Conservation (phyloP, 2,113 vertebrate species). For the Bathybates hornii region DNA sequence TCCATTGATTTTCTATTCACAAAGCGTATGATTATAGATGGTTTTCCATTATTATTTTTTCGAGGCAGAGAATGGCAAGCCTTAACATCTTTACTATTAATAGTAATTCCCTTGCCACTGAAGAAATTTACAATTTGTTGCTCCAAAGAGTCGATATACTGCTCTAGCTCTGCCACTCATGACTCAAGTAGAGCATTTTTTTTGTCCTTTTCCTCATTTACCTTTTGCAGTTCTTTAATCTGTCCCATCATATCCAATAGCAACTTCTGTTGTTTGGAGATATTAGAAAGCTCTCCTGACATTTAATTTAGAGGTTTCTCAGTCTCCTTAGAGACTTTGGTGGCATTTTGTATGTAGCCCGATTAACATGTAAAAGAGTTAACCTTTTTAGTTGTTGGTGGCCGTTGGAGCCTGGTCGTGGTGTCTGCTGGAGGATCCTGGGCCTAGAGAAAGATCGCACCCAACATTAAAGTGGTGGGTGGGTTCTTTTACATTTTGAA, state of each 20-base stretch:
- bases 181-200: background rate
- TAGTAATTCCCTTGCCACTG: background rate
- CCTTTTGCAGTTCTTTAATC: background rate
- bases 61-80: background rate
- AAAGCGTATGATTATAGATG: fast-evolving
- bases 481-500: background rate
- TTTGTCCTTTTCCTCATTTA: background rate
- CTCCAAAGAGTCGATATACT: background rate
- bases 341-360: background rate
- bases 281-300: background rate
- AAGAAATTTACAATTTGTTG: background rate
- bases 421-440: background rate
- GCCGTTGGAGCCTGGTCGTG: background rate
- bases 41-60: background rate
- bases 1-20: background rate
- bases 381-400: background rate
- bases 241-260: background rate
- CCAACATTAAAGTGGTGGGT: background rate
- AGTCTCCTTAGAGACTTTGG: background rate
- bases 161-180: background rate
- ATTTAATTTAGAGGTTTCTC: background rate
- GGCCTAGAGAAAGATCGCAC: background rate
- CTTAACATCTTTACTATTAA: background rate
- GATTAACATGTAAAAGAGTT: background rate
- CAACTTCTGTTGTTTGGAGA: background rate